These are phyloP conservation scores for Pelusios castaneus DNA, from an alignment of 2,113 vertebrate genomes.

Conservation along the genomic window DNA sequence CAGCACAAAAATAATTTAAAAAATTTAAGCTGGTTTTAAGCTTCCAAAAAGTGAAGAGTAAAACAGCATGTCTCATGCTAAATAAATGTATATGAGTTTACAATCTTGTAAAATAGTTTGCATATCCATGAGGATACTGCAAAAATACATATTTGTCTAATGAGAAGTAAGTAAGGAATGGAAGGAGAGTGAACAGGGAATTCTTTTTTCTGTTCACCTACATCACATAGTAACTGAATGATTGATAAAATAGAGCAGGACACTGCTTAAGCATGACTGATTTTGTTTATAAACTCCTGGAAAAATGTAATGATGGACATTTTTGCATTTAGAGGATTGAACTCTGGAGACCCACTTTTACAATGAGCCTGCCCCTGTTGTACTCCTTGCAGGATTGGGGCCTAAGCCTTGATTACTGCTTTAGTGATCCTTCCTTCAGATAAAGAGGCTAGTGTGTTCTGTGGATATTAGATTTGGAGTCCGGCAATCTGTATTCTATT, in stretches of 20 bases:
- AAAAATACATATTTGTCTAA: neutral
- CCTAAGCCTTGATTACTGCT: neutral
- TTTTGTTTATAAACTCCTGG: slow-evolving; percentile 16
- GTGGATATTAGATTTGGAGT: neutral
- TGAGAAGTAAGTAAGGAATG: neutral
- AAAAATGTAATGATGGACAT: slow-evolving; percentile 33
- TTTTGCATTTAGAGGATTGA: neutral
- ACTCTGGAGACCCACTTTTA: slow-evolving; percentile 7
- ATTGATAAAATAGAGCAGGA: neutral
- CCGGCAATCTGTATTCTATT: neutral
- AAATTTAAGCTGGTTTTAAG: neutral
- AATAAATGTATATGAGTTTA: neutral
- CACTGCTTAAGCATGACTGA: slow-evolving; percentile 21
- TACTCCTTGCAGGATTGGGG: neutral
- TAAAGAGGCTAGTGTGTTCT: neutral
- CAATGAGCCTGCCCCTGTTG: neutral
- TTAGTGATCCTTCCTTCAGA: neutral
- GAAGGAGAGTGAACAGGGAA: neutral
- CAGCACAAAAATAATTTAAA: neutral
- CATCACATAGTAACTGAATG: neutral
- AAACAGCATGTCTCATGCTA: neutral
- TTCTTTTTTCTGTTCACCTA: neutral
- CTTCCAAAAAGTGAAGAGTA: neutral
- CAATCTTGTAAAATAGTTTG: neutral
- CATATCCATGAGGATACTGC: neutral